Evolutionary conservation across 2,888 invertebrate genomes (phyloP), one percentile per base, ranked within the genome.

Genomic region (Noctuana brunneofusca): DNA sequence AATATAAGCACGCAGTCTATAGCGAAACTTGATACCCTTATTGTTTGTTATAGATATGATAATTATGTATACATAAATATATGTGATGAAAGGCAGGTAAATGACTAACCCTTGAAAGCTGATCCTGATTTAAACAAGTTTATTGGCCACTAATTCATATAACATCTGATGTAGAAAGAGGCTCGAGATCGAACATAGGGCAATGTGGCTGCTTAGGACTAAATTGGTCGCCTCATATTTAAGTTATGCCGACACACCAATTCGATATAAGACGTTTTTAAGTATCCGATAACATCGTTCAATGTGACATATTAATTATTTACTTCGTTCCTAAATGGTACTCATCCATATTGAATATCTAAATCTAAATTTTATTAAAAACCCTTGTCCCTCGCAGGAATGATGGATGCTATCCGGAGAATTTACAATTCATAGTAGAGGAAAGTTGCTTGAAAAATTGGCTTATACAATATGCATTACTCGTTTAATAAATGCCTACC

Each of bases 401-500:
- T 32, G 52, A 52, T 52, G 18, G 52, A 52, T 52, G 32, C 30
- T 18, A 32, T 5, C 52, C 18, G 12, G 18, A 0, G 30, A 52
- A 52, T 52, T 32, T 52, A 32, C 18, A 52, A 52, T 52, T 52
- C 52, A 32, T 35, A 52, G 32, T 52, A 18, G 18, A 20, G 32
- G 9, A 22, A 52, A 32, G 52, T 32, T 20, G 52, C 18, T 52
- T 32, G 52, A 52, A 52, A 52, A 52, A 52, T 52, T 52, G 52
- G 32, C 32, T 52, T 52, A 52, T 52, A 52, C 52, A 52, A 52
- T 52, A 35, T 52, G 52, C 52, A 52, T 52, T 52, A 35, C 52
- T 12, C 32, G 52, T 18, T 52, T 52, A 32, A 52, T 52, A 52
- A 52, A 52, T 52, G 32, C 18, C 20, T 18, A 11, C n/a, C 30